Evolutionary conservation across 2,888 invertebrate genomes (phyloP), one percentile per base, ranked within the genome.

Genomic region (Drosophila kambysellisi): DNA sequence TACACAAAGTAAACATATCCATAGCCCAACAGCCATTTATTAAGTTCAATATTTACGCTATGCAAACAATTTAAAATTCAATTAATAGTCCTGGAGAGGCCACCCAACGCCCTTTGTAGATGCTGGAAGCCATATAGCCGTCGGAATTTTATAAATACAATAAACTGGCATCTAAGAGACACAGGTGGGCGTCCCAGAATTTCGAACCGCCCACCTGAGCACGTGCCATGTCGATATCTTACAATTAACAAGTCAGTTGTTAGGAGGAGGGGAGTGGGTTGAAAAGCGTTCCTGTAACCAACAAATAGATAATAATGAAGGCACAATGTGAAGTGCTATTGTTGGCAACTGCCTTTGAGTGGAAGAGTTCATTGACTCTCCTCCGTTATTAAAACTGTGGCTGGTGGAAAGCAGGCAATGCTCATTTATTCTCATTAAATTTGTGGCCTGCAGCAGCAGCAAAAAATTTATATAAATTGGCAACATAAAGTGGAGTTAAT

Each of bases 41-140:
- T 30, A 33, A n/a, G 11, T 39, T 43, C 15, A 74, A 67, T 63
- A 67, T 74, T 74, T 63, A 29, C 8, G 30, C 30, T 20, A 35
- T 30, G 32, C 54, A 81, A 81, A 74, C 70, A 84, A 71, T 70
- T 84, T 81, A 32, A 72, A 78, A 78, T 84, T 79, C 73, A 77
- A 74, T 79, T 60, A 56, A 79, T 43, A 78, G 53, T 62, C 2
- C 35, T 32, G 30, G 4, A 5, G 25, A 53, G 15, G 17, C 46
- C 29, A 54, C 51, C 54, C 64, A 15, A 7, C 15, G 12, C 8
- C 39, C n/a, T 35, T 59, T 59, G 35, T 35, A 29, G 35, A 12
- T 46, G 1, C 17, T 11, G 7, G 8, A 58, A 39, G 50, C 41
- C 37, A 46, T 32, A 32, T 66, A 39, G 70, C 76, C 76, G 39